Conservation (phyloP, 2,113 vertebrate species). For the Calidris pugnax region DNA sequence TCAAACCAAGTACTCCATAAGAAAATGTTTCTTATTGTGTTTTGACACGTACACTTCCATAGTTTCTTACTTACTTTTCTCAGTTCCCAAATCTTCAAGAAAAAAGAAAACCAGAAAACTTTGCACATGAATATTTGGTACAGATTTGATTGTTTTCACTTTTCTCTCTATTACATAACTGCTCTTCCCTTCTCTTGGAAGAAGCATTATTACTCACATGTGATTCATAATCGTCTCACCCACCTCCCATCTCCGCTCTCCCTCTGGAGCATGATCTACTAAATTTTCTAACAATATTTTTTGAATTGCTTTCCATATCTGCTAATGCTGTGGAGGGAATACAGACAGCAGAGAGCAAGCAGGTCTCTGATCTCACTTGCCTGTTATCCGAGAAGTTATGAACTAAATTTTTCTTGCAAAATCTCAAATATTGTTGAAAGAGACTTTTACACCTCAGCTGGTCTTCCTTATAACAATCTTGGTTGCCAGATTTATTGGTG, state of each 20-base stretch:
- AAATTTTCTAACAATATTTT: slow-evolving; percentile 21
- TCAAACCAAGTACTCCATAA: neutral
- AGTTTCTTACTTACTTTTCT: neutral
- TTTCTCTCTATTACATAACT: neutral
- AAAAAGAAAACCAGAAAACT: neutral
- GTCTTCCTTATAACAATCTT: neutral
- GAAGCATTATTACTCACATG: slow-evolving; percentile 26
- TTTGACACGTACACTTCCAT: neutral
- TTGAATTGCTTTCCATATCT: neutral
- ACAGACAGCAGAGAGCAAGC: neutral
- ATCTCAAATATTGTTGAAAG: neutral
- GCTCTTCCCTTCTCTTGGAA: slow-evolving; percentile 1
- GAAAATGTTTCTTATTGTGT: neutral
- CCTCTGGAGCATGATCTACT: neutral
- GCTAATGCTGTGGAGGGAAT: neutral
- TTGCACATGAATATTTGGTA: neutral
- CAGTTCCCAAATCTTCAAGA: neutral
- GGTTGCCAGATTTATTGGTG: neutral
- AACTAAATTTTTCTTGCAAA: neutral
- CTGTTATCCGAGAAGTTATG: neutral
- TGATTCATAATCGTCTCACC: slow-evolving; percentile 43
- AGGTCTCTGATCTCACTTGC: neutral
- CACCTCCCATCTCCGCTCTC: neutral
- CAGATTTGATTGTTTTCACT: slow-evolving; percentile 5
- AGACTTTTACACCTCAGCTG: neutral